These are phyloP conservation scores for Trichechus manatus DNA, from an alignment of 2,113 vertebrate species.

Conservation along the genomic window DNA sequence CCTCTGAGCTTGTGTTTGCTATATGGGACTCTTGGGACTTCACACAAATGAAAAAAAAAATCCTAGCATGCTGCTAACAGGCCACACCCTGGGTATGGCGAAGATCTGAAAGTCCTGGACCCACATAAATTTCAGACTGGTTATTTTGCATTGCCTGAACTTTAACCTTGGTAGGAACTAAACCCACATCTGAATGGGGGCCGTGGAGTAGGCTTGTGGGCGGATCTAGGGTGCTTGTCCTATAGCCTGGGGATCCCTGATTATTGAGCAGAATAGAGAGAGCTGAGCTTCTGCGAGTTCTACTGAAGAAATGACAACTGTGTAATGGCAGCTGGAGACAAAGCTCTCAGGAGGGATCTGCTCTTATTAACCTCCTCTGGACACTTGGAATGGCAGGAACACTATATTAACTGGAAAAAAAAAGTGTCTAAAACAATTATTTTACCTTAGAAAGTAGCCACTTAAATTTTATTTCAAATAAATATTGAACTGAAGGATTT, in stretches of 20 bases:
- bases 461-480: constrained; percentile 6
- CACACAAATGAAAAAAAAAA: background rate
- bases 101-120: background rate
- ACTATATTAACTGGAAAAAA: background rate
- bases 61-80: background rate
- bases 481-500: background rate
- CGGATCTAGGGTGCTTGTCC: background rate
- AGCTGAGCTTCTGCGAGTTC: background rate
- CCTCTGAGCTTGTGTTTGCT: background rate
- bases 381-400: background rate
- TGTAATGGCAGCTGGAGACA: rapidly evolving
- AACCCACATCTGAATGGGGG: background rate
- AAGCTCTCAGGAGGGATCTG: background rate
- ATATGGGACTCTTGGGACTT: background rate
- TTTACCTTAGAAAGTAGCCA: background rate
- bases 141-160: background rate
- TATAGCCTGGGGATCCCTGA: background rate
- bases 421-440: background rate
- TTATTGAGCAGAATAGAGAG: background rate
- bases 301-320: background rate
- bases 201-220: background rate
- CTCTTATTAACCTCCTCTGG: background rate
- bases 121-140: background rate
- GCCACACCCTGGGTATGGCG: background rate
- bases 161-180: background rate